Base-by-base conservation (phyloP, 2,888 invertebrate genomes). In the Cordylochernes scorpioides region DNA sequence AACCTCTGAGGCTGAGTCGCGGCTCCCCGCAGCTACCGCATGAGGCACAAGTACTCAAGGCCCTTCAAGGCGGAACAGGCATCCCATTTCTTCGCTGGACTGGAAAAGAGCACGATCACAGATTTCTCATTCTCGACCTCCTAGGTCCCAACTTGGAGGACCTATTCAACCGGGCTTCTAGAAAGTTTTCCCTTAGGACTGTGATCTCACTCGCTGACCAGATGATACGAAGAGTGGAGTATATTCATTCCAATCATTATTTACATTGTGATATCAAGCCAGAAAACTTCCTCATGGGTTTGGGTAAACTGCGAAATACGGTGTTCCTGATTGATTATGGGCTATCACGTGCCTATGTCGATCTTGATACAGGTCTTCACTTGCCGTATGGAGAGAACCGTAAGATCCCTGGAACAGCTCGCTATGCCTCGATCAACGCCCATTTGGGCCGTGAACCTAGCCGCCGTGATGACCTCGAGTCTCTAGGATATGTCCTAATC, bases 401-500 rank as follows among this genome's bases (percentile, higher is more conserved):
- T 13, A 22, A 4, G 4, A 22, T 22, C 6, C 12, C 14, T 13
- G 22, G 22, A 5, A 22, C 22, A 4, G 22, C 22, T 4, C 12
- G 22, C 5, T 22, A 22, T 22, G 22, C 22, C 2, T 13, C 12
- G 12, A 22, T 22, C 14, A 22, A 22, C 14, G 22, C 22, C 5
- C 22, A 22, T 22, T 4, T 12, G 14, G 22, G 22, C 5, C 12
- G 26, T 54, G 88, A 91, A 59, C 88, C 91, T 62, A 88, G 88
- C 44, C 67, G 91, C 44, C 68, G 91, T 49, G 91, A 94, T 54
- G 91, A 94, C 61, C 63, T 94, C 53, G 91, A 91, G 59, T 88
- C 88, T 28, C 62, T 97, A 53, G 97, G 94, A 42, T 97, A 97
- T 54, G 94, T 97, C 46, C 67, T 97, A 49, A 97, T 97, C 94